phyloP scores from a whole-genome alignment of 2,113 vertebrate genomes.

The Elephantulus edwardii region DNA sequence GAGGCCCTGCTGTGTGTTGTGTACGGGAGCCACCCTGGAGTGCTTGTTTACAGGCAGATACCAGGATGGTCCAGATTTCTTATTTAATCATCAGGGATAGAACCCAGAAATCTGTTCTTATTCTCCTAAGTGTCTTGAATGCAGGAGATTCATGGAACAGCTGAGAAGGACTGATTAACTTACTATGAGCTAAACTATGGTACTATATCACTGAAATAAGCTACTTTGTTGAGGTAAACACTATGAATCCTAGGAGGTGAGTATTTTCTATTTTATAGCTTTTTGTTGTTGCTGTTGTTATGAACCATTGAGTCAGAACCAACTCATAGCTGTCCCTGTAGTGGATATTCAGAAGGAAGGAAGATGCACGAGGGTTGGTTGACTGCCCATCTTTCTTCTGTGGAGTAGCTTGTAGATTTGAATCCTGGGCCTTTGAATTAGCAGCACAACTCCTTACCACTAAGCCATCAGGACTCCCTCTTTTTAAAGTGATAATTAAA shows the following conservation, averaged over 20 bases:
- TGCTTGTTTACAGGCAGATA: background rate
- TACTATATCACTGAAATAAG: background rate
- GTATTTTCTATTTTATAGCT: background rate
- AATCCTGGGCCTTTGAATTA: no score
- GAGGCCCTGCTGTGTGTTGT: background rate
- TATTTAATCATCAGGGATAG: background rate
- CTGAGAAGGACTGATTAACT: background rate
- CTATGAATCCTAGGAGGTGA: background rate
- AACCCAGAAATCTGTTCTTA: fast-evolving
- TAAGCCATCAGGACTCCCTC: no score
- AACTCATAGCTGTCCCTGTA: no score
- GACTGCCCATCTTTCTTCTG: no score
- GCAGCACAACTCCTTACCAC: no score
- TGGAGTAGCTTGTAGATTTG: no score
- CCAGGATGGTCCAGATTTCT: background rate
- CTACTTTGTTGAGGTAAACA: background rate
- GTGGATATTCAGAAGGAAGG: no score
- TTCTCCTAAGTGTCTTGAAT: fast-evolving
- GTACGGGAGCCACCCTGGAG: background rate
- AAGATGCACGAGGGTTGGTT: no score
- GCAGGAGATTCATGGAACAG: background rate
- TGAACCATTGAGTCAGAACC: no score
- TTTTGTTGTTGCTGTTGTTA: no score
- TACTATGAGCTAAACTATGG: background rate
- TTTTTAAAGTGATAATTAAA: background rate